Evolutionary conservation across 2,888 invertebrate genomes (phyloP).

Genomic region (Phalera bucephala): DNA sequence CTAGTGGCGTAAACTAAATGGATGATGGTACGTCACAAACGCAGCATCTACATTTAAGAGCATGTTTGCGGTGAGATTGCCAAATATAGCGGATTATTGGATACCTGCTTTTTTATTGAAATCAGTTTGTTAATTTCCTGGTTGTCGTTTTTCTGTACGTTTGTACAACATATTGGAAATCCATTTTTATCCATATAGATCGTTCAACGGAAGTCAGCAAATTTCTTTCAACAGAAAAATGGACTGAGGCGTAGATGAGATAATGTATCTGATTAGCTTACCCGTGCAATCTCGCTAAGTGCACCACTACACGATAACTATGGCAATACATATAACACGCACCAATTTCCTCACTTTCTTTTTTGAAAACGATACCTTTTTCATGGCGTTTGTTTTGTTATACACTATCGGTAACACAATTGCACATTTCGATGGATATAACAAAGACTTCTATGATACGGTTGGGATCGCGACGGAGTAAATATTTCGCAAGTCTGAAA

Average conservation of each 20-base stretch:
- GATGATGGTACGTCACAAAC: slow-evolving; percentile 40
- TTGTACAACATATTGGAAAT: no score
- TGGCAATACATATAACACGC: slow-evolving; percentile 46
- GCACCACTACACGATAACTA: slow-evolving; percentile 51
- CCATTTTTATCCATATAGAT: no score
- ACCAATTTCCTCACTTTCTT: slow-evolving; percentile 68
- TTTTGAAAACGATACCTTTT: slow-evolving; percentile 58
- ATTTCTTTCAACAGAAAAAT: slow-evolving; percentile 7
- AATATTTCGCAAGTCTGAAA: slow-evolving; percentile 68
- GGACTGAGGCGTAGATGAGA: no score
- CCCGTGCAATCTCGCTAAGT: slow-evolving; percentile 48
- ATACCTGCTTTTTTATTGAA: no score
- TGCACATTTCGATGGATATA: slow-evolving; percentile 17
- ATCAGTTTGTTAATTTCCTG: no score
- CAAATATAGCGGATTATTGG: no score
- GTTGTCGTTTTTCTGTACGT: no score
- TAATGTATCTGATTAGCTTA: slow-evolving; percentile 38
- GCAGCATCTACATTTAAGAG: neutral
- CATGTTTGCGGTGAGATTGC: no score
- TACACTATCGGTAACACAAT: slow-evolving; percentile 21
- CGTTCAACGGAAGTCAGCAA: slow-evolving; percentile 13
- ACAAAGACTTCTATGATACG: slow-evolving; percentile 23
- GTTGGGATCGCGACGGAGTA: slow-evolving; percentile 47
- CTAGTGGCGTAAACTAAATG: slow-evolving; percentile 49
- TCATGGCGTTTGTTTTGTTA: slow-evolving; percentile 34